These are phyloP conservation scores for Acleris holmiana DNA, from an alignment of 2,888 invertebrate species.

Conservation along the genomic window DNA sequence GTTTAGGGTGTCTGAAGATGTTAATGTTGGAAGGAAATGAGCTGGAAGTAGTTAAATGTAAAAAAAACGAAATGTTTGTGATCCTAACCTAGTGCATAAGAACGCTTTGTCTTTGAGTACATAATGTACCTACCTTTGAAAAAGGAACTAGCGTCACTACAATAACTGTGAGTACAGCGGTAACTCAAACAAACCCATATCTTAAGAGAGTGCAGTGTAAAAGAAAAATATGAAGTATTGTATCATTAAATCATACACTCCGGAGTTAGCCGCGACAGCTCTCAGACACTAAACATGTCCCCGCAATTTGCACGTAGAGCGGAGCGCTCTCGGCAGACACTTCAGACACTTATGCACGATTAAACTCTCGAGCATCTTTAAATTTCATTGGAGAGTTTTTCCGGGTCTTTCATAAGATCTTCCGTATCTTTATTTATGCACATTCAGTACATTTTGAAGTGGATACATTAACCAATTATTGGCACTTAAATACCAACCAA, in stretches of 20 bases:
- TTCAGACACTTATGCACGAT: slow-evolving; percentile 42
- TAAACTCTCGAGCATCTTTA: slow-evolving; percentile 32
- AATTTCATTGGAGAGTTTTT: slow-evolving; percentile 30
- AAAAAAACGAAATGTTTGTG: too few species aligned
- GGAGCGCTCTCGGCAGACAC: slow-evolving; percentile 45
- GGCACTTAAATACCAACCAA: too few species aligned
- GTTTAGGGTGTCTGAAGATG: background rate
- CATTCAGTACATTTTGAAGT: background rate
- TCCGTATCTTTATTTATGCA: background rate
- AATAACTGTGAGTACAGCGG: too few species aligned
- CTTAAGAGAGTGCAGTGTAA: too few species aligned
- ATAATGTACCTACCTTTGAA: too few species aligned
- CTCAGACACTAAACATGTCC: slow-evolving; percentile 51
- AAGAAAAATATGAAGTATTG: background rate
- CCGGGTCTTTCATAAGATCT: slow-evolving; percentile 6
- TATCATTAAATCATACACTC: slow-evolving; percentile 26
- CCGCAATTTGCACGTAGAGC: slow-evolving; percentile 54
- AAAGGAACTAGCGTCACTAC: too few species aligned
- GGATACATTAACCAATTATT: too few species aligned
- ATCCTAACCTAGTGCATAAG: too few species aligned
- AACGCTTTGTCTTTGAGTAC: too few species aligned
- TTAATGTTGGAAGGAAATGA: background rate
- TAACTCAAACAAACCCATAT: too few species aligned
- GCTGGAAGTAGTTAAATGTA: too few species aligned
- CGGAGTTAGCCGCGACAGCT: slow-evolving; percentile 36